Evolutionary conservation across 2,797 vertebrate genomes (phyloP).

Genomic region (Crenichthys baileyi): DNA sequence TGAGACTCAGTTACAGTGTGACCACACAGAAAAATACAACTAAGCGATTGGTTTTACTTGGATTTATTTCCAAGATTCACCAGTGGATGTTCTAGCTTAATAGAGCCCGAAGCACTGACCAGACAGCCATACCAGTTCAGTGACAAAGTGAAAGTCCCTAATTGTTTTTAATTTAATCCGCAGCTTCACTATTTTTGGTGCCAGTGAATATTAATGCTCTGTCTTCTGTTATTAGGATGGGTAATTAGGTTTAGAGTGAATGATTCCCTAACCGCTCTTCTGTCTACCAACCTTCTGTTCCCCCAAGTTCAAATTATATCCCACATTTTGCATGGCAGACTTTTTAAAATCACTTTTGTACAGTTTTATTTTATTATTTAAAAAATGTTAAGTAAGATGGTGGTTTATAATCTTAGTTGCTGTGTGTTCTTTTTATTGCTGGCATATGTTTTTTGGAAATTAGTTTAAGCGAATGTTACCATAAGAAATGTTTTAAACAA

Average conservation of each 20-base stretch:
- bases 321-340: constrained; percentile 38
- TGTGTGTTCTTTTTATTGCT: not conserved
- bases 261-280: constrained; percentile 81
- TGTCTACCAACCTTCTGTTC: constrained; percentile 85
- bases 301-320: constrained; percentile 74
- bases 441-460: not conserved
- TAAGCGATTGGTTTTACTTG: constrained; percentile 22
- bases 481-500: not conserved
- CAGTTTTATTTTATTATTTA: not conserved
- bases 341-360: not conserved
- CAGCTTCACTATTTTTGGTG: constrained; percentile 77
- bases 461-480: not conserved
- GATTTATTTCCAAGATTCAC: constrained; percentile 54
- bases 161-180: constrained; percentile 81
- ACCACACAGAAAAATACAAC: constrained; percentile 35
- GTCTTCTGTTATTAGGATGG: constrained; percentile 77
- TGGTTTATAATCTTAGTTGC: not conserved
- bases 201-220: constrained; percentile 80
- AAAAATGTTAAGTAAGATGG: not conserved
- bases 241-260: constrained; percentile 83
- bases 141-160: constrained; percentile 75
- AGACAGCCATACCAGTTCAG: constrained; percentile 69
- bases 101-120: constrained; percentile 72
- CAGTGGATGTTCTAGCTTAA: constrained; percentile 58
- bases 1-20: constrained; percentile 30